phyloP scores from a whole-genome alignment of 35 echinoderm and acorn worm genomes.

The Eucidaris tribuloides region DNA sequence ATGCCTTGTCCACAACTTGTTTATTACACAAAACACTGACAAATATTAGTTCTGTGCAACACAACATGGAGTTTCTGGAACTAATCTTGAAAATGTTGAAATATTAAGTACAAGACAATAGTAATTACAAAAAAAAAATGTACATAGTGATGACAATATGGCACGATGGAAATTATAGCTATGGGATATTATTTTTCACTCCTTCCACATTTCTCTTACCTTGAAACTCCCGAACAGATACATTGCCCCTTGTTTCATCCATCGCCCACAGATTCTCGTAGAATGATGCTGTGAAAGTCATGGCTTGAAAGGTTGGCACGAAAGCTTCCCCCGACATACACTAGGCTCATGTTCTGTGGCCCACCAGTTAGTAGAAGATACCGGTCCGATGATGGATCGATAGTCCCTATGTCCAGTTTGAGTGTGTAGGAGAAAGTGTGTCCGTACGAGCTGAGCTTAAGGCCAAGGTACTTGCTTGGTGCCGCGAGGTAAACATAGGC shows the following conservation, averaged over 20 bases:
- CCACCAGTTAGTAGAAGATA: slow-evolving; percentile 69
- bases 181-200: too few species aligned
- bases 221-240: slow-evolving; percentile 65
- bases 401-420: slow-evolving; percentile 52
- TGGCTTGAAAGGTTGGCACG: slow-evolving; percentile 1
- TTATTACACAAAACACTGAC: too few species aligned
- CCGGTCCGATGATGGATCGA: background rate
- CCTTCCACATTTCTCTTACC: slow-evolving; percentile 46
- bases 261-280: slow-evolving; percentile 67
- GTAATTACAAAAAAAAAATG: too few species aligned
- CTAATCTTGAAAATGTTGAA: too few species aligned
- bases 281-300: slow-evolving; percentile 37
- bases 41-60: too few species aligned
- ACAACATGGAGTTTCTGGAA: too few species aligned
- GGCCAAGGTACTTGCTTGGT: slow-evolving; percentile 63
- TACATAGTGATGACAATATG: too few species aligned
- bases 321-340: slow-evolving; percentile 42
- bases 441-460: slow-evolving; percentile 59
- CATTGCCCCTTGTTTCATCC: slow-evolving; percentile 13
- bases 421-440: slow-evolving; percentile 28
- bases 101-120: too few species aligned
- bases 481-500: slow-evolving; percentile 73
- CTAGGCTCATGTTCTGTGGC: slow-evolving; percentile 16
- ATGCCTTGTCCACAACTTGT: too few species aligned
- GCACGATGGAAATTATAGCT: too few species aligned